Percentiles rank a stretch among this genome's conserved stretches.
These are phyloP conservation scores for Sepiola atlantica DNA, from an alignment of 2,888 invertebrate genomes.

Conservation along the genomic window DNA sequence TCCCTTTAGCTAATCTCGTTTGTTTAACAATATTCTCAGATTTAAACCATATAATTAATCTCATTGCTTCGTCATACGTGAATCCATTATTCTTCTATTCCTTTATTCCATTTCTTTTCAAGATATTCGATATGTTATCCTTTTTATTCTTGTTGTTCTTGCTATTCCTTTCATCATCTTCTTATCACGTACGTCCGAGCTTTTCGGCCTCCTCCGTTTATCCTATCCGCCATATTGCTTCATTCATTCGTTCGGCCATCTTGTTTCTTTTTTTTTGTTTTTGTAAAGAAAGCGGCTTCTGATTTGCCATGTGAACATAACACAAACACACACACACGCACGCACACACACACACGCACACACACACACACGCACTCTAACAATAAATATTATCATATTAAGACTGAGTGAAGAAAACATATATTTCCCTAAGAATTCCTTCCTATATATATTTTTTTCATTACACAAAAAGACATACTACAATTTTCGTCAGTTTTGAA, in stretches of 20 bases:
- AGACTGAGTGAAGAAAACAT: too few species aligned
- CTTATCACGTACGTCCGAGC: background rate
- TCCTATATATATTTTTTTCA: too few species aligned
- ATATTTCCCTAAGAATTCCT: too few species aligned
- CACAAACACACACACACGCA: background rate
- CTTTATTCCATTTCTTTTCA: background rate
- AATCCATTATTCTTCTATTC: background rate
- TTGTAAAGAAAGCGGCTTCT: background rate
- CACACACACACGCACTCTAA: background rate
- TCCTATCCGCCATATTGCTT: background rate
- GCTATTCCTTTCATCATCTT: background rate
- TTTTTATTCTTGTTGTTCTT: background rate
- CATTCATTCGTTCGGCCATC: background rate
- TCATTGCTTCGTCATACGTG: slow-evolving; percentile 14
- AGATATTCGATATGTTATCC: background rate
- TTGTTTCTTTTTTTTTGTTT: background rate
- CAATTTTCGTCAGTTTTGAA: too few species aligned
- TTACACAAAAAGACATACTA: too few species aligned
- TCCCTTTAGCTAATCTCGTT: background rate
- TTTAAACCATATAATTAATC: slow-evolving; percentile 3
- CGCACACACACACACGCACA: background rate
- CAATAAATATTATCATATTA: too few species aligned
- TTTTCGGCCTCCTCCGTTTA: background rate
- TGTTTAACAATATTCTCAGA: background rate
- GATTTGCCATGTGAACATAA: background rate